Evolutionary conservation across 1,140 invertebrate species (phyloP).

Genomic region (Babylonia areolata): DNA sequence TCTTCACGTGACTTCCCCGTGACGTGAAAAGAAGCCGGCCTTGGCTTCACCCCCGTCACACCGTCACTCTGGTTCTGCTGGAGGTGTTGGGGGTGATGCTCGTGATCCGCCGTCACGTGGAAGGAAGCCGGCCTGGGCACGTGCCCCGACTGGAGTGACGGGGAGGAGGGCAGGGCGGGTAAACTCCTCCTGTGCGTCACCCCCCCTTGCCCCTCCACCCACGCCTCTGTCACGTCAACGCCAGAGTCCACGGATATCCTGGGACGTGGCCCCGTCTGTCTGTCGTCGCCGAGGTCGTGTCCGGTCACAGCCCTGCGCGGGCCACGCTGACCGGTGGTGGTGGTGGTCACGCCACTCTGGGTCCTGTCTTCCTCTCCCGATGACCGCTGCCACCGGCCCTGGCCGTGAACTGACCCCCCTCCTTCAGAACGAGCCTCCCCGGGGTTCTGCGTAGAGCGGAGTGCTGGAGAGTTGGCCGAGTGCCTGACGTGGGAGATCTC

Average conservation of each 20-base stretch:
- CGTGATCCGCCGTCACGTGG: background rate
- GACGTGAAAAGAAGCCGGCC: background rate
- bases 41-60: background rate
- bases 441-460: background rate
- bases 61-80: background rate
- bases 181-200: background rate
- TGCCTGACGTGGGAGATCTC: background rate
- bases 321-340: background rate
- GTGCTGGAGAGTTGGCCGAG: background rate
- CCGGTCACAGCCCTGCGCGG: background rate
- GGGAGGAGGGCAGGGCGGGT: background rate
- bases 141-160: background rate
- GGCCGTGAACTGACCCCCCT: background rate
- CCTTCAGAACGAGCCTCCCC: background rate
- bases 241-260: background rate
- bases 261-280: background rate
- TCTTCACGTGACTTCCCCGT: background rate
- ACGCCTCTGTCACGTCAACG: background rate
- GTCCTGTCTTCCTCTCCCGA: background rate
- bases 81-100: background rate
- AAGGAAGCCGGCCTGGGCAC: background rate
- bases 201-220: background rate
- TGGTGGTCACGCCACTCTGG: background rate
- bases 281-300: background rate
- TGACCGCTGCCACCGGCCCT: background rate